Evolutionary conservation across 1,140 invertebrate species (phyloP), one percentile per base, ranked within the genome.

Genomic region (Halyomorpha halys): DNA sequence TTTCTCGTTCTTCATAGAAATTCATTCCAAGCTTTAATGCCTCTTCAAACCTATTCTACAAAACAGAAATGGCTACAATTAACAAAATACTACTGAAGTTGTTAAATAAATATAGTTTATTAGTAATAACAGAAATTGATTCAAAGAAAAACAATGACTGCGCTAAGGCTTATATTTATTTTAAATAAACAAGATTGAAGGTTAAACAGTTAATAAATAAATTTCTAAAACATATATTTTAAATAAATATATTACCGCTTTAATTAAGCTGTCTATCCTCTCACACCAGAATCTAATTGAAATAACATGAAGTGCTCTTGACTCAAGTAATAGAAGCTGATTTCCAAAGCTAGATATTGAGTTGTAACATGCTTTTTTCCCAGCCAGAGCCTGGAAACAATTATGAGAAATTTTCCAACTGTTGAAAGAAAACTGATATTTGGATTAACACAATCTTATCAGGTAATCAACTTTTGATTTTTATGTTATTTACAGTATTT

Each of bases 321-420:
- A 87, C 0, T 94, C 94, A 25, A 98, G 76, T 1, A 97, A 71
- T 62, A 94, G 81, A 14, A 97, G 74, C 69, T 94, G 88, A 59
- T 86, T 87, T 45, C 86, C 86, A 67, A 86, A 82, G 61, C 85
- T 87, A 63, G 89, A 83, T 19, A 94, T 81, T 18, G 94, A 94
- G 69, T 95, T 94, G 70, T 94, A 94, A 72, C 91, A 94, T 9
- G 91, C 91, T 70, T 85, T 80, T 74, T 92, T 88, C 0, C 91
- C 91, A 49, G 86, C 87, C 65, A 89, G 78, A 0, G 91, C 93
- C 86, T 88, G 68, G 25, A 76, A 73, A 63, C 16, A 61, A 39
- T 39, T 1, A 39, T 39, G 34, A 39, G 34, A 39, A 39, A 39
- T 6, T 39, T 39, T 39, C 11, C 4, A 39, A 39, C 11, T 39